phyloP scores from a whole-genome alignment of 2,888 invertebrate species.

The Ceratothoa steindachneri region DNA sequence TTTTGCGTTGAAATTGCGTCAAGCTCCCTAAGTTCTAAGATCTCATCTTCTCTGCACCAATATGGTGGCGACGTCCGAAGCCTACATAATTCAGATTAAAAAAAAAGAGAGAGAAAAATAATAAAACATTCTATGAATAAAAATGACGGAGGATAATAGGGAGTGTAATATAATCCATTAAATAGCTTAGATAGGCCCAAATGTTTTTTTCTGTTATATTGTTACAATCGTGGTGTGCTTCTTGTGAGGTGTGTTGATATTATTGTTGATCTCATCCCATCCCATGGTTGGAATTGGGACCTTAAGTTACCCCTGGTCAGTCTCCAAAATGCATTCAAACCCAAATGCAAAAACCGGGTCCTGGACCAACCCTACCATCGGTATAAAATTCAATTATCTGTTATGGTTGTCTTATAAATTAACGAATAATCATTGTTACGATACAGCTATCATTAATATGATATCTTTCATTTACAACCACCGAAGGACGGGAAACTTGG shows the following conservation, averaged over 20 bases:
- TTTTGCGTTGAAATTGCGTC: too few relatives aligned
- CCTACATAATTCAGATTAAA: too few relatives aligned
- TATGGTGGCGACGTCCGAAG: too few relatives aligned
- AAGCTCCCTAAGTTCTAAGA: too few relatives aligned
- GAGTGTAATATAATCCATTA: too few relatives aligned
- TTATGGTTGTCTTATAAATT: background rate
- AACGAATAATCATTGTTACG: background rate
- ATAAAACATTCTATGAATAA: background rate
- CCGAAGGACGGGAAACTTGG: background rate
- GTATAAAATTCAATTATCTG: background rate
- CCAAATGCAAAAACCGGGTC: too few relatives aligned
- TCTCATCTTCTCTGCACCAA: too few relatives aligned
- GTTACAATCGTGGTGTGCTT: background rate
- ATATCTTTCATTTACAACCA: background rate
- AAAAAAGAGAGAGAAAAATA: background rate
- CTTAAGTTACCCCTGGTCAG: too few relatives aligned
- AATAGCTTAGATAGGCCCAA: background rate
- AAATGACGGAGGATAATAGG: too few relatives aligned
- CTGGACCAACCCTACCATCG: too few relatives aligned
- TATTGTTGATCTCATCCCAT: background rate
- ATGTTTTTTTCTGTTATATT: background rate
- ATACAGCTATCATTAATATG: background rate
- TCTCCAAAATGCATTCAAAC: too few relatives aligned
- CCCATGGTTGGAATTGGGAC: too few relatives aligned
- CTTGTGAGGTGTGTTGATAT: background rate